A percentile compares a stretch with the other conserved stretches of the same genome.
Evolutionary conservation across 1,140 invertebrate genomes (phyloP).

Genomic region (Papilio aristodemus): DNA sequence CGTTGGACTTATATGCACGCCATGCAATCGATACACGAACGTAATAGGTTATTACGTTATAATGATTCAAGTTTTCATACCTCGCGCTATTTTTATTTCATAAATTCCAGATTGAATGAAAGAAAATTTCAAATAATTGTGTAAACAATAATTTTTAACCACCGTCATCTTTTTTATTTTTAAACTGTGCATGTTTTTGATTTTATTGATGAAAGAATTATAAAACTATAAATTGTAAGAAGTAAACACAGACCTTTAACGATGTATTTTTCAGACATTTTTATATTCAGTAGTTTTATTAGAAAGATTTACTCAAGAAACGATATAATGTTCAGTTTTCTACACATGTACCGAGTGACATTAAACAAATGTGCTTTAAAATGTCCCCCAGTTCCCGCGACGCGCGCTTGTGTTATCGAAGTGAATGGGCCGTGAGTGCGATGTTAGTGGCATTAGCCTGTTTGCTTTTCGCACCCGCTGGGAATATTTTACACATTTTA

Average conservation of each 20-base stretch:
- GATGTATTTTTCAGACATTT: background rate
- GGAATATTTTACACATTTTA: slow-evolving; percentile 37
- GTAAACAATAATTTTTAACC: too few species aligned
- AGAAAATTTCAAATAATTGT: too few species aligned
- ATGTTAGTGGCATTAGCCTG: slow-evolving; percentile 36
- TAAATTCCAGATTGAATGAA: background rate
- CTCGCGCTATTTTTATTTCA: background rate
- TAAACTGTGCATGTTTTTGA: too few species aligned
- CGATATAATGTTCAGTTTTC: slow-evolving; percentile 7
- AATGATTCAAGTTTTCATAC: background rate
- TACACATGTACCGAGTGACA: slow-evolving; percentile 21
- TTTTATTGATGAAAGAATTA: too few species aligned
- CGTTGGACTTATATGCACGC: background rate
- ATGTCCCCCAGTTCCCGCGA: slow-evolving; percentile 9
- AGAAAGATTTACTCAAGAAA: too few species aligned
- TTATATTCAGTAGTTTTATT: background rate
- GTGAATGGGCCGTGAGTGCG: slow-evolving; percentile 41
- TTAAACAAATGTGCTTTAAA: slow-evolving; percentile 33
- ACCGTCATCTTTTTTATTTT: too few species aligned
- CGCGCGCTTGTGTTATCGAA: slow-evolving; percentile 29
- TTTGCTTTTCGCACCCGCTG: slow-evolving; percentile 33
- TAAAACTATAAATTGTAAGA: too few species aligned
- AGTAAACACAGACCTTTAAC: too few species aligned
- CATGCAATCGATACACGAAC: slow-evolving; percentile 20
- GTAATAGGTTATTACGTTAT: background rate